Percentiles rank a stretch among this genome's conserved stretches.
These are phyloP conservation scores for Empidonax alnorum DNA, from an alignment of 2,113 vertebrate species.

Conservation along the genomic window DNA sequence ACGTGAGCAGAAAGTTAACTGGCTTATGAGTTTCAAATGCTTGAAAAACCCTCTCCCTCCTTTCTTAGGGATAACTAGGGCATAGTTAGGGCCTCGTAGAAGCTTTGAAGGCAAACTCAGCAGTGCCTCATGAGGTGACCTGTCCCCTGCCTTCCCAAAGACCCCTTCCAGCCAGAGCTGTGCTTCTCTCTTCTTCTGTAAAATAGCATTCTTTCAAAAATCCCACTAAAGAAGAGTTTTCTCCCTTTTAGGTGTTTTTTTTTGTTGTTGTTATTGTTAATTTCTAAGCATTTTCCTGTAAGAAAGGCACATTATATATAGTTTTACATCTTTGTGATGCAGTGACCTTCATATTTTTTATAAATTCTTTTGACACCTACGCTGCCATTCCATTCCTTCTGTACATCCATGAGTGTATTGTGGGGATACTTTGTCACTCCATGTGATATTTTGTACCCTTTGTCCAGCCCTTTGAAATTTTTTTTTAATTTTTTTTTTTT, in stretches of 20 bases:
- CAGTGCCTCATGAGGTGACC: neutral
- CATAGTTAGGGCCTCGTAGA: rapidly evolving
- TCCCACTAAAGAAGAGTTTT: neutral
- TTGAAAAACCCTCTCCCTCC: neutral
- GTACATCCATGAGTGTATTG: rapidly evolving
- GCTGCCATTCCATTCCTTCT: neutral
- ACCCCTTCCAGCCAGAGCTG: neutral
- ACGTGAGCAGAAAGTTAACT: neutral
- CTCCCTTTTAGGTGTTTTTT: neutral
- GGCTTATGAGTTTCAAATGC: neutral
- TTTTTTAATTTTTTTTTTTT: neutral
- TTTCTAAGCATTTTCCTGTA: neutral
- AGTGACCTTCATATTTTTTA: neutral
- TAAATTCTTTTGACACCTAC: neutral
- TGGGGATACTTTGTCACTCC: neutral
- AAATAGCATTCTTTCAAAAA: neutral
- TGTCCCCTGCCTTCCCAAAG: neutral
- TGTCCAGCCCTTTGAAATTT: neutral
- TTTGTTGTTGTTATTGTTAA: neutral
- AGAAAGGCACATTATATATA: neutral
- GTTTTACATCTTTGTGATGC: neutral
- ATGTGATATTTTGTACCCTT: neutral
- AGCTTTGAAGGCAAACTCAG: neutral
- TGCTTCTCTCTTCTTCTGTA: neutral
- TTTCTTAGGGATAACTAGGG: neutral